phyloP scores from a whole-genome alignment of 2,888 invertebrate species.

The Adineta ricciae region DNA sequence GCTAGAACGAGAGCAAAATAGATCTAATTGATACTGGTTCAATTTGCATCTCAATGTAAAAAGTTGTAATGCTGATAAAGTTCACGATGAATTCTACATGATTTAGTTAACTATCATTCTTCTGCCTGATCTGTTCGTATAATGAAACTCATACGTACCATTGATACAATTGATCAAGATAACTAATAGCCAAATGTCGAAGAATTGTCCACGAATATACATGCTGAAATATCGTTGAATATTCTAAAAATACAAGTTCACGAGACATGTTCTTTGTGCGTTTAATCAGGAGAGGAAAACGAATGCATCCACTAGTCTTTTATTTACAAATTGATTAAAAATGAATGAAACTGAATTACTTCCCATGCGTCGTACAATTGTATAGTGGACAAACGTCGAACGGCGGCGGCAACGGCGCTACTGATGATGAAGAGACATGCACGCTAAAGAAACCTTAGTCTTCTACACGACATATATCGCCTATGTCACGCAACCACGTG shows the following conservation, averaged over 20 bases:
- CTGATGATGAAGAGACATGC: neutral
- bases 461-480: neutral
- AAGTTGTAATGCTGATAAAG: too few relatives aligned
- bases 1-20: too few relatives aligned
- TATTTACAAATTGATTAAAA: constrained; percentile 23
- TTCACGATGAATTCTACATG: too few relatives aligned
- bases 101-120: too few relatives aligned
- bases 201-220: neutral
- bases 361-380: neutral
- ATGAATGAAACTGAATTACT: constrained; percentile 15
- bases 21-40: too few relatives aligned
- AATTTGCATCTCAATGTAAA: too few relatives aligned
- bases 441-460: neutral
- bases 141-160: neutral
- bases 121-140: neutral
- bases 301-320: neutral
- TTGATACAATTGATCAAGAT: neutral
- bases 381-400: neutral
- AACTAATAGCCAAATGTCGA: neutral
- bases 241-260: neutral
- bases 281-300: too few relatives aligned
- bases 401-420: neutral
- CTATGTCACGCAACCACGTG: neutral
- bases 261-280: too few relatives aligned
- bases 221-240: neutral